Conservation (phyloP, 2,797 vertebrate species). For the Peromyscus aztecus region DNA sequence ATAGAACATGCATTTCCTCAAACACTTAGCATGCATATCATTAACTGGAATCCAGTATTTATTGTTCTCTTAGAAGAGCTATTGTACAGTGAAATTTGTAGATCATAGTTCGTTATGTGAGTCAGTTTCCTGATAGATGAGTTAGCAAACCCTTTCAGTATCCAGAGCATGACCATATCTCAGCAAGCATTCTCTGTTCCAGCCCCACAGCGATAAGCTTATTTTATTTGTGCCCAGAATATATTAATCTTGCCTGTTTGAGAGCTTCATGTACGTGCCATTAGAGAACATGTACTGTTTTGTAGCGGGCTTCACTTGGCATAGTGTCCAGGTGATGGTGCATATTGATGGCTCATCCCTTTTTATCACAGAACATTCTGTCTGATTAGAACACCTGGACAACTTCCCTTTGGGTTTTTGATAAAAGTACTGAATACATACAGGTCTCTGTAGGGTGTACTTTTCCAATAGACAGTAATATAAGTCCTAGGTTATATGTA, state of each 20-base stretch:
- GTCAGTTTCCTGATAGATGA: neutral
- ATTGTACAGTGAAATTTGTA: neutral
- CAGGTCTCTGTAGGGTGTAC: neutral
- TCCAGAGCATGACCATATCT: neutral
- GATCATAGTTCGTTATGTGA: neutral
- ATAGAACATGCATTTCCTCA: neutral
- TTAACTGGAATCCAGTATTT: neutral
- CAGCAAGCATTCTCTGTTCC: neutral
- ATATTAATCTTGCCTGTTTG: neutral
- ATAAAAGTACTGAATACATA: neutral
- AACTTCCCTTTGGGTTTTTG: neutral
- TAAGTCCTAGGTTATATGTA: neutral
- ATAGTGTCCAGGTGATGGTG: neutral
- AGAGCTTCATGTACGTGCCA: neutral
- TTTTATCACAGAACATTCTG: neutral
- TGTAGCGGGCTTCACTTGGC: neutral
- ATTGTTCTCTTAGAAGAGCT: neutral
- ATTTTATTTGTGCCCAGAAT: neutral
- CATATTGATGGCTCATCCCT: neutral
- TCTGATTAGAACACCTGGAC: neutral
- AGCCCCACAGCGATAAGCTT: neutral
- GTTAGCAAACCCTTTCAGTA: neutral
- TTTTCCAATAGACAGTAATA: neutral
- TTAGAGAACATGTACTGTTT: neutral
- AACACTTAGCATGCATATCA: neutral